Base-by-base conservation (phyloP, 2,113 vertebrate genomes). In the Cyphomyrus plagiostoma region DNA sequence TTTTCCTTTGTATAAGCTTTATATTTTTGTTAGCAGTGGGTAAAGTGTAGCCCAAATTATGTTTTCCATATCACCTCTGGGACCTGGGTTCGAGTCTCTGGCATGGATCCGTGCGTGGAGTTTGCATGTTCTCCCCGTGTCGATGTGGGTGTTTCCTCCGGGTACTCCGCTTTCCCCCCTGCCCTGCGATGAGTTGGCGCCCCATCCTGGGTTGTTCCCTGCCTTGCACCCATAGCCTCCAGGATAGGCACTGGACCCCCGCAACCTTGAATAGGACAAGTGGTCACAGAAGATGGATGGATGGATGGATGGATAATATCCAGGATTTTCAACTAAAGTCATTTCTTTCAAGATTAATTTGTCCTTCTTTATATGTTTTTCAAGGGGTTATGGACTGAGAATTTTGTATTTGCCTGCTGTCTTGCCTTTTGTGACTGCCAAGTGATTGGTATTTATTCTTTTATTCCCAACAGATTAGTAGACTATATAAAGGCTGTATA, bases 341-440 rank as follows among this genome's bases (percentile, higher is more conserved):
- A 17, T 53, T 86, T 86, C 49, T 30, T 86, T 86, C 49, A 50
- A 30, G 84, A 52, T 53, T 86, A 53, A 86, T 53, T 52, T 86
- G 26, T 86, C n/a, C 45, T 35, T 13, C 23, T 53, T 86, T 4
- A 30, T 53, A 35, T 35, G 49, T 13, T 53, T 86, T 86, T 15
- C 7, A 52, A 86, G 48, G 49, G 23, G 3, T 26, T 52, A 35
- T 46, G 3, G 49, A n/a, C n/a, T 7, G n/a, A 17, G 49, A 35
- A 87, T 42, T 39, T 87, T 50, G 3, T 56, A 87, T 53, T 15
- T 35, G 85, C 17, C 85, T 56, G 5, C 9, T 35, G 50, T 87
- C 49, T 21, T 49, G n/a, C 11, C 83, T 50, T 30, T 48, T n/a
- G 11, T 50, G 48, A 49, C 48, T 48, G 23, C 11, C 23, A 17